A percentile compares a stretch with the other conserved stretches of the same genome.
Evolutionary conservation across 2,797 vertebrate genomes (phyloP).

Genomic region (Okamejei kenojei): DNA sequence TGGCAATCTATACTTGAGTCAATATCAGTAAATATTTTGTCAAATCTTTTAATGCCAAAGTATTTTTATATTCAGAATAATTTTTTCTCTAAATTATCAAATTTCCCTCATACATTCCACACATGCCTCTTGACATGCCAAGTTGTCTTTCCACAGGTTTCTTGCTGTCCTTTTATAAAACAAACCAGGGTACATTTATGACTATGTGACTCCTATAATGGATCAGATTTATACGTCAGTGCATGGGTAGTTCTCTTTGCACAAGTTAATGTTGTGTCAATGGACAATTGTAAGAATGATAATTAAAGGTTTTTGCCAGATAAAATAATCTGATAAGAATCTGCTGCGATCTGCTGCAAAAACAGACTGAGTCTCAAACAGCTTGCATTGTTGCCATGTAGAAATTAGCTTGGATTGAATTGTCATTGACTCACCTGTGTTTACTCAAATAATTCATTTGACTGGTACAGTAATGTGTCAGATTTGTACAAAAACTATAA

Average conservation of each 20-base stretch:
- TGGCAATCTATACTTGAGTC: background rate
- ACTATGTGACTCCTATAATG: background rate
- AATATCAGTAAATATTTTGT: background rate
- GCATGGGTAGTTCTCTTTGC: background rate
- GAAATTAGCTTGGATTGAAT: background rate
- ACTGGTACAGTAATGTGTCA: background rate
- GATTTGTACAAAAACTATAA: background rate
- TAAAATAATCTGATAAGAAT: background rate
- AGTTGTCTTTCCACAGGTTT: background rate
- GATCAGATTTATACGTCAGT: background rate
- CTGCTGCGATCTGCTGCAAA: background rate
- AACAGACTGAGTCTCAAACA: background rate
- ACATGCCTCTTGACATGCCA: constrained; percentile 6
- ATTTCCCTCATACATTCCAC: background rate
- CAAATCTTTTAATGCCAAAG: constrained; percentile 32
- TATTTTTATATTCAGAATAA: background rate
- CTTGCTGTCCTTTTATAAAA: background rate
- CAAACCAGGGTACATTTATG: background rate
- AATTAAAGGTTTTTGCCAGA: background rate
- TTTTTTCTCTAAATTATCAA: background rate
- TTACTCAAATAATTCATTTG: background rate
- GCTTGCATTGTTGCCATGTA: background rate
- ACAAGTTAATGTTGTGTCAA: background rate
- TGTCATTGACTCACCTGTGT: background rate
- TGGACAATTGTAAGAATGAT: background rate